Base-by-base conservation (phyloP, 2,113 vertebrate species). In the Carassius gibelio region DNA sequence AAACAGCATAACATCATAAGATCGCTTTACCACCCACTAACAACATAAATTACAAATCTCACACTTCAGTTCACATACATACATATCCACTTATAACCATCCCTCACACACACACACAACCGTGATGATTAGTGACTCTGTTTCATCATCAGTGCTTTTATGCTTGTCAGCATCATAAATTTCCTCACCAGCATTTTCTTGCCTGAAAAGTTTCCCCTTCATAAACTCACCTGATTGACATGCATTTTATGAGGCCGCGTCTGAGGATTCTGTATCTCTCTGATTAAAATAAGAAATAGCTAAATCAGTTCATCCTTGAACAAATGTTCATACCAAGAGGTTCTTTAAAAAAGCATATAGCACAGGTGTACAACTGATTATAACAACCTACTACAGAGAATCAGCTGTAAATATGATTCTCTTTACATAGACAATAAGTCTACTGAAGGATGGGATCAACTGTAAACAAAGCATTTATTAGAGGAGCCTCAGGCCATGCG, bases 201-300 rank as follows among this genome's bases (percentile, higher is more conserved):
- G 30, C 26, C 72, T 85, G 45, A 42, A 78, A 78, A 45, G 74
- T 77, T 85, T 83, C 74, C 42, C 42, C 74, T 85, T 74, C 72
- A 78, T 85, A 78, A 88, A 78, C 59, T 78, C 80, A 64, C 52
- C 74, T 83, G 79, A 84, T 57, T 84, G 81, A 72, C 74, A 83
- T 81, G 79, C 69, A 85, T 83, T 85, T 83, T 38, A 62, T 0
- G 66, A 38, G 77, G 36, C 38, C 2, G n/a, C 76, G 3, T 30
- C 34, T 59, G 68, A 85, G 55, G 71, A 71, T n/a, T 62, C 55
- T 64, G 45, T 64, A 75, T 48, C 36, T 81, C 26, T 74, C 34
- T 52, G 57, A 66, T 75, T 86, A 74, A 75, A 81, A 75, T 64
- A 11, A 38, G 26, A 75, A 62, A 50, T 10, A 62, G 17, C 79